Conservation (phyloP, 1,140 invertebrate species). For the Sarcophaga peregrina region DNA sequence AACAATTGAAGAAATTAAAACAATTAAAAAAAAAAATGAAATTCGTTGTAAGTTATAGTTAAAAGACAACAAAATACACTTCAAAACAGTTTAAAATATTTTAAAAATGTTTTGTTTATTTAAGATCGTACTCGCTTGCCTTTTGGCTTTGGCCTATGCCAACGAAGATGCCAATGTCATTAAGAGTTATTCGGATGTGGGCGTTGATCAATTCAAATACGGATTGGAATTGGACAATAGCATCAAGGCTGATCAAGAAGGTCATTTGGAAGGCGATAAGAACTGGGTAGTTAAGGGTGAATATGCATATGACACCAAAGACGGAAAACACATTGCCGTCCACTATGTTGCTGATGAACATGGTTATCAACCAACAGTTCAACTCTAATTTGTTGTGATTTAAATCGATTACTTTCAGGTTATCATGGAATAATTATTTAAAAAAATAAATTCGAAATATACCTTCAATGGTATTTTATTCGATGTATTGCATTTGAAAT, state of each 20-base stretch:
- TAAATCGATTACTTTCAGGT: background rate
- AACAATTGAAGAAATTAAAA: too few species aligned
- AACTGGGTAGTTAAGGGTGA: constrained; percentile 64
- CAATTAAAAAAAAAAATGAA: too few species aligned
- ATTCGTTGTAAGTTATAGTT: background rate
- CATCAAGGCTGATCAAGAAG: constrained; percentile 43
- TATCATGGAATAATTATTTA: background rate
- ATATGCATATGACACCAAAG: constrained; percentile 77
- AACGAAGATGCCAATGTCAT: constrained; percentile 50
- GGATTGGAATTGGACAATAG: constrained; percentile 47
- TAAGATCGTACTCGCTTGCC: constrained; percentile 52
- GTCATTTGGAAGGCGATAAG: constrained; percentile 35
- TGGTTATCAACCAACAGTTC: constrained; percentile 73
- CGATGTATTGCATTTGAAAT: too few species aligned
- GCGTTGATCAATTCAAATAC: constrained; percentile 50
- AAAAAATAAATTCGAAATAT: background rate
- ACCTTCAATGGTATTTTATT: too few species aligned
- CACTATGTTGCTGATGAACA: constrained; percentile 78
- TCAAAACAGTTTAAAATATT: too few species aligned
- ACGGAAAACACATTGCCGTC: constrained; percentile 74
- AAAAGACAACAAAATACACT: too few species aligned
- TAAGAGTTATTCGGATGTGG: constrained; percentile 50
- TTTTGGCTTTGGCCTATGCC: constrained; percentile 45
- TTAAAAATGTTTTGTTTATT: constrained; percentile 26
- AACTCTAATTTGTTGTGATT: background rate